These are phyloP conservation scores for Natrix natrix DNA, from an alignment of 2,797 vertebrate genomes.

Conservation along the genomic window DNA sequence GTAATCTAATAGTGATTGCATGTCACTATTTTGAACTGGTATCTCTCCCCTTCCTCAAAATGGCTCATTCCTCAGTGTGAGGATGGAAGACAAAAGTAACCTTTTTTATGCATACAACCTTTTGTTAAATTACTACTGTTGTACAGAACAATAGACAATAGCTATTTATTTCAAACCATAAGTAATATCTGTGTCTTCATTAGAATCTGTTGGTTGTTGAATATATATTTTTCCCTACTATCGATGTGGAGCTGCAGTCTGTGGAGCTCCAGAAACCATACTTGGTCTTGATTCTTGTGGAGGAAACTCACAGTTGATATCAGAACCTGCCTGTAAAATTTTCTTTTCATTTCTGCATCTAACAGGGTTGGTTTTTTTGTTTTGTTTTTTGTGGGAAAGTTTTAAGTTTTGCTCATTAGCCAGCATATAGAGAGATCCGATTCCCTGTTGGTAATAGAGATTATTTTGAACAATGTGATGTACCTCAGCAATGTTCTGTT, in stretches of 20 bases:
- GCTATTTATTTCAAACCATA: neutral
- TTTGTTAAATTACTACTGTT: neutral
- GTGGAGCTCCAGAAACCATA: neutral
- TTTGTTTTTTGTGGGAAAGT: neutral
- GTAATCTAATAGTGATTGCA: neutral
- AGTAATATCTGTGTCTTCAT: neutral
- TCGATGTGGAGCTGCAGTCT: neutral
- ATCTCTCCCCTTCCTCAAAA: too few relatives aligned
- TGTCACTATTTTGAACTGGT: neutral
- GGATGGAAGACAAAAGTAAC: neutral
- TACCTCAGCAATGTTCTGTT: neutral
- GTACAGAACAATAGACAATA: neutral
- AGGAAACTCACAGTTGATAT: neutral
- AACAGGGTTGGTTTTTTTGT: neutral
- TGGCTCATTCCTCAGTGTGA: neutral
- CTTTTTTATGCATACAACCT: neutral
- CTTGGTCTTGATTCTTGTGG: neutral
- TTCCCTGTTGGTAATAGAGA: neutral
- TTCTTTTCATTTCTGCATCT: neutral
- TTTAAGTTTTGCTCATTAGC: neutral
- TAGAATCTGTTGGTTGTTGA: neutral
- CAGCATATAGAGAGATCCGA: neutral
- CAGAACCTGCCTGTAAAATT: neutral
- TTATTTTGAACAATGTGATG: neutral
- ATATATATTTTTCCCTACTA: neutral